Evolutionary conservation across 2,888 invertebrate species (phyloP).

Genomic region (Drosophila stalkeri): DNA sequence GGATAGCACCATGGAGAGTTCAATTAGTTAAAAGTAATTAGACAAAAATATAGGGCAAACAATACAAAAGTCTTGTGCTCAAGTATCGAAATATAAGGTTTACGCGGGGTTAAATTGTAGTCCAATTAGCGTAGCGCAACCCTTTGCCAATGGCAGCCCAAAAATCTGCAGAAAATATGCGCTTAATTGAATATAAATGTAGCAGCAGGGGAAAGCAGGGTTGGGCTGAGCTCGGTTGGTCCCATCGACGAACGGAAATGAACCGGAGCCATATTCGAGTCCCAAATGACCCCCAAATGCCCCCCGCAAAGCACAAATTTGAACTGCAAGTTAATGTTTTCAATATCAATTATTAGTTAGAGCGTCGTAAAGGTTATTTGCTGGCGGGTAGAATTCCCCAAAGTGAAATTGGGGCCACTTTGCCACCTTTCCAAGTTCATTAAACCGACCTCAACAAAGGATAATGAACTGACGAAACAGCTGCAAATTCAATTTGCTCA

Average conservation of each 20-base stretch:
- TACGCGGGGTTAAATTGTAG: slow-evolving; percentile 11
- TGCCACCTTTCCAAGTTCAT: slow-evolving; percentile 73
- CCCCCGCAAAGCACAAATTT: slow-evolving; percentile 27
- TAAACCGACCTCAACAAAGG: slow-evolving; percentile 61
- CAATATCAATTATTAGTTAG: slow-evolving; percentile 74
- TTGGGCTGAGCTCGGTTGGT: not conserved
- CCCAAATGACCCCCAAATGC: slow-evolving; percentile 52
- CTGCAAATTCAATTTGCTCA: slow-evolving; percentile 50
- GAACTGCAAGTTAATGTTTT: slow-evolving; percentile 58
- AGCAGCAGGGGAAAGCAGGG: not conserved
- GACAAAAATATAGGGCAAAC: slow-evolving; percentile 55
- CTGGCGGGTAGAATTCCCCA: slow-evolving; percentile 1
- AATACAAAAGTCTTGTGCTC: slow-evolving; percentile 20
- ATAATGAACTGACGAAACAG: slow-evolving; percentile 64
- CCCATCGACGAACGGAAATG: not conserved
- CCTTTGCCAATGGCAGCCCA: slow-evolving; percentile 37
- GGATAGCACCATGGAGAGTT: slow-evolving; percentile 18
- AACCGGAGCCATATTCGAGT: slow-evolving; percentile 14
- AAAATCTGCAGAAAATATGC: slow-evolving; percentile 69
- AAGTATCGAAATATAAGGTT: not conserved
- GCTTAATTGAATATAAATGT: slow-evolving; percentile 66
- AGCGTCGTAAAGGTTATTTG: not conserved
- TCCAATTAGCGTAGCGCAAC: slow-evolving; percentile 62
- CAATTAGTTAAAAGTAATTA: slow-evolving; percentile 71
- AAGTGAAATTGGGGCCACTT: slow-evolving; percentile 50